These are phyloP conservation scores for Spodoptera littoralis DNA, from an alignment of 2,888 invertebrate genomes.

Conservation along the genomic window DNA sequence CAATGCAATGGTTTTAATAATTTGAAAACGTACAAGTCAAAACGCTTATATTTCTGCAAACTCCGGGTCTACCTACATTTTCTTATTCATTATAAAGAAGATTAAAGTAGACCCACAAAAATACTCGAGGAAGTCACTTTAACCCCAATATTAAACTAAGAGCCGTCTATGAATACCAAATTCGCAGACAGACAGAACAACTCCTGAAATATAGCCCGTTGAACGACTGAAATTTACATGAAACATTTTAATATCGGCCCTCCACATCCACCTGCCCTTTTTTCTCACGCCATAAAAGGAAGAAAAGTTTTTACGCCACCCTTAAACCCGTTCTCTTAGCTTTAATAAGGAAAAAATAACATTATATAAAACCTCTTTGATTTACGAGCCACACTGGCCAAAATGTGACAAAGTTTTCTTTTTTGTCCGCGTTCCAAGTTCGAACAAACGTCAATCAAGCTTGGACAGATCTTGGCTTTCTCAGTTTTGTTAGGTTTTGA, in stretches of 20 bases:
- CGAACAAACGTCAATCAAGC: conserved; percentile 72
- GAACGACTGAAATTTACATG: conserved; percentile 86
- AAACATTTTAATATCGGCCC: conserved; percentile 87
- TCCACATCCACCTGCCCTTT: conserved; percentile 81
- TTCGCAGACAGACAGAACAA: conserved; percentile 77
- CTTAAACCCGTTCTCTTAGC: conserved; percentile 60
- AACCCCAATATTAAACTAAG: conserved; percentile 81
- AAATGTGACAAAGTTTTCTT: conserved; percentile 67
- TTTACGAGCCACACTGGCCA: conserved; percentile 62
- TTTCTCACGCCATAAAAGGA: conserved; percentile 84
- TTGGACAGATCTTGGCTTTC: conserved; percentile 61
- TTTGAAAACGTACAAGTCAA: not conserved
- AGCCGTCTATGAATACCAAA: conserved; percentile 85
- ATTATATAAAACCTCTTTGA: conserved; percentile 67
- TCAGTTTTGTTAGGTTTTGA: conserved; percentile 54
- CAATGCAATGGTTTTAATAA: too few relatives aligned
- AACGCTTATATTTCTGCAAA: not conserved
- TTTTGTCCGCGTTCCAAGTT: conserved; percentile 62
- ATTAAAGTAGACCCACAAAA: conserved; percentile 52
- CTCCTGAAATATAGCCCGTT: conserved; percentile 82
- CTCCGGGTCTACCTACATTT: not conserved
- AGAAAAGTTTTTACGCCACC: conserved; percentile 57
- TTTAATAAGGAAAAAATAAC: conserved; percentile 60
- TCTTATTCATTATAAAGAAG: conserved; percentile 41
- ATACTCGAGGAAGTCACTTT: conserved; percentile 48